Conservation (phyloP, 2,797 vertebrate genomes). For the Naso thynnoides region DNA sequence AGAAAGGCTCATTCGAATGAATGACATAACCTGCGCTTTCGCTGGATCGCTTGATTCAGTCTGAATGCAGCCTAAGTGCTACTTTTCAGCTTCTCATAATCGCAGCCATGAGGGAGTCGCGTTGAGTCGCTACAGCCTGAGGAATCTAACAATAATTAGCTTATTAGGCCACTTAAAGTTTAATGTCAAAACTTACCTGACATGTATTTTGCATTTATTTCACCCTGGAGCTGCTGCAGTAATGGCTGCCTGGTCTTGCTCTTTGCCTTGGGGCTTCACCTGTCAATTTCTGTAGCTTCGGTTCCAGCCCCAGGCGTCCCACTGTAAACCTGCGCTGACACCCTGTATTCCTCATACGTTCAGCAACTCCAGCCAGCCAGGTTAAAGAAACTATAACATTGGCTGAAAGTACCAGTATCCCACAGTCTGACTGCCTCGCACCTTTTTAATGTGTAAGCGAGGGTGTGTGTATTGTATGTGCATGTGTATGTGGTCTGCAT, state of each 20-base stretch:
- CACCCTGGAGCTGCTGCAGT: conserved; percentile 42
- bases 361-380: conserved; percentile 47
- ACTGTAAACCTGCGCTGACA: conserved; percentile 53
- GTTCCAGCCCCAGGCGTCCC: conserved; percentile 41
- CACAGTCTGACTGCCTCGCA: conserved; percentile 15
- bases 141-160: conserved; percentile 9
- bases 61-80: no score
- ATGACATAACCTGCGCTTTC: no score
- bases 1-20: no score
- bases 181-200: conserved; percentile 14
- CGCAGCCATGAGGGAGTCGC: not conserved
- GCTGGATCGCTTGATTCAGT: no score
- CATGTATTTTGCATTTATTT: conserved; percentile 33
- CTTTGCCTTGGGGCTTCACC: conserved; percentile 59
- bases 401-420: conserved; percentile 25
- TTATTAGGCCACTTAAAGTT: conserved; percentile 17
- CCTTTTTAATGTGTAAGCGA: conserved; percentile 32
- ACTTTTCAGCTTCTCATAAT: conserved; percentile 1
- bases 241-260: conserved; percentile 48
- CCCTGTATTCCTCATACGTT: conserved; percentile 35
- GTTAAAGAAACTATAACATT: conserved; percentile 32
- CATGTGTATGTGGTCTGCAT: conserved; percentile 45
- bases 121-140: conserved; percentile 7
- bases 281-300: conserved; percentile 64
- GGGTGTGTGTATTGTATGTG: conserved; percentile 35